These are phyloP conservation scores for Triplophysa tibetana DNA, from an alignment of 2,113 vertebrate genomes.

Conservation along the genomic window DNA sequence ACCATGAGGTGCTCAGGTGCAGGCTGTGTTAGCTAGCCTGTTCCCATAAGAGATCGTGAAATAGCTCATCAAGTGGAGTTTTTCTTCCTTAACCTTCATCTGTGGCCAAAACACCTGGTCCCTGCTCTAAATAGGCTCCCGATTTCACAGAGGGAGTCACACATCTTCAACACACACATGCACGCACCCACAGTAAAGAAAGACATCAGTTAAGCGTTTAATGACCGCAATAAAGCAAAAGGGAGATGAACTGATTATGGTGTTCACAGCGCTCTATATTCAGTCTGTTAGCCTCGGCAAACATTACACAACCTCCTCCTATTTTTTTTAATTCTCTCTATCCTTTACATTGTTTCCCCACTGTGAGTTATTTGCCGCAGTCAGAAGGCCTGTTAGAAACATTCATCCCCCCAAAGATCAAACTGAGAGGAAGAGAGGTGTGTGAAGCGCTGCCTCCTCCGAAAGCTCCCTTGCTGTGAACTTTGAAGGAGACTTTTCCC, in stretches of 20 bases:
- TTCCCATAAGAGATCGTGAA: constrained; percentile 31
- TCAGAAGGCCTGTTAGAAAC: constrained; percentile 55
- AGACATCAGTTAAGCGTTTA: constrained; percentile 33
- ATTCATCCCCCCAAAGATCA: constrained; percentile 65
- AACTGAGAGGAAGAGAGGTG: constrained; percentile 67
- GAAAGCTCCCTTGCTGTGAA: constrained; percentile 61
- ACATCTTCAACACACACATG: constrained; percentile 18
- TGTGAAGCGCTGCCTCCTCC: constrained; percentile 59
- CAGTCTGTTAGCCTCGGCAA: background rate
- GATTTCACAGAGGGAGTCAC: constrained; percentile 19
- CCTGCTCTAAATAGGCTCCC: constrained; percentile 60
- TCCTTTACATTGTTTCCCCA: constrained; percentile 39
- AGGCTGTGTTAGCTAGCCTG: constrained; percentile 55
- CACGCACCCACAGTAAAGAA: constrained; percentile 24
- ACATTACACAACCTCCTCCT: background rate
- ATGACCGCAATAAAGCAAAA: constrained; percentile 18
- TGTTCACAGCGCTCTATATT: background rate
- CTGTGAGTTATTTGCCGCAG: constrained; percentile 65
- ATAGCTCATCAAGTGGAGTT: constrained; percentile 63
- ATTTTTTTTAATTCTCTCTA: constrained; percentile 15
- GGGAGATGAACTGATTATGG: background rate
- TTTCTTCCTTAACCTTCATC: constrained; percentile 68
- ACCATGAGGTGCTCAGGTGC: constrained; percentile 61
- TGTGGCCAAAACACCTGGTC: constrained; percentile 66
- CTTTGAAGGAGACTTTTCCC: constrained; percentile 74